These are phyloP conservation scores for Trematomus loennbergii DNA, from an alignment of 2,113 vertebrate genomes.

Conservation along the genomic window DNA sequence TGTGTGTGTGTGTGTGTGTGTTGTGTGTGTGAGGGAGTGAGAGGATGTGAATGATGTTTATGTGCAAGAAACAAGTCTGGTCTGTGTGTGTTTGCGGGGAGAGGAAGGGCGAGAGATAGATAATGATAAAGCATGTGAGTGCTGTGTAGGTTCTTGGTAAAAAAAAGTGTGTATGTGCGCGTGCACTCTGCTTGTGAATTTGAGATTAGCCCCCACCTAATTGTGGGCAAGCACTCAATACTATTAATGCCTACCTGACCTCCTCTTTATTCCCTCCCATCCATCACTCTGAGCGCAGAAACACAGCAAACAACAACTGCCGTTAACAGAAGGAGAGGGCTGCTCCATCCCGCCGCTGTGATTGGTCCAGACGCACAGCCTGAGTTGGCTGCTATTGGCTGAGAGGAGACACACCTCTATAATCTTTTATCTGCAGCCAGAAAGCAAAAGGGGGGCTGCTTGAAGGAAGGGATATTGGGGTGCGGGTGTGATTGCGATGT, in stretches of 20 bases:
- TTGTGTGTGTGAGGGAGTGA: background rate
- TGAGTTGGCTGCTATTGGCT: constrained; percentile 81
- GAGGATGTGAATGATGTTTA: constrained; percentile 48
- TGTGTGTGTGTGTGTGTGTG: constrained; percentile 12
- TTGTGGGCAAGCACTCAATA: constrained; percentile 61
- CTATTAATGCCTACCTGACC: constrained; percentile 77
- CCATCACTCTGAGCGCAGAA: constrained; percentile 73
- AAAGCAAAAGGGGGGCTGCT: constrained; percentile 24
- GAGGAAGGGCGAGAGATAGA: constrained; percentile 28
- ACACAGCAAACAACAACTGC: constrained; percentile 83
- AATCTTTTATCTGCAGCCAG: constrained; percentile 84
- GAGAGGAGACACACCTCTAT: constrained; percentile 85
- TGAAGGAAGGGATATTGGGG: constrained; percentile 41
- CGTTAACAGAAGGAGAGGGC: constrained; percentile 68
- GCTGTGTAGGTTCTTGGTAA: constrained; percentile 27
- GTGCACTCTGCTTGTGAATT: constrained; percentile 36
- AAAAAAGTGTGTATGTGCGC: constrained; percentile 25
- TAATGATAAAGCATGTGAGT: constrained; percentile 41
- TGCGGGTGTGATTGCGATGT: constrained; percentile 32
- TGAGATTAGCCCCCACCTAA: constrained; percentile 67
- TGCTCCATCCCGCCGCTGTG: constrained; percentile 36
- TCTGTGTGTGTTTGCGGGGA: constrained; percentile 43
- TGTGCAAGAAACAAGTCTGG: constrained; percentile 53
- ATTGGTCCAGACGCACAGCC: constrained; percentile 64
- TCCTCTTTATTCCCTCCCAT: constrained; percentile 79